A percentile compares a stretch with the other conserved stretches of the same genome.
phyloP scores from a whole-genome alignment of 1,140 invertebrate genomes.

The Hormaphis cornu region DNA sequence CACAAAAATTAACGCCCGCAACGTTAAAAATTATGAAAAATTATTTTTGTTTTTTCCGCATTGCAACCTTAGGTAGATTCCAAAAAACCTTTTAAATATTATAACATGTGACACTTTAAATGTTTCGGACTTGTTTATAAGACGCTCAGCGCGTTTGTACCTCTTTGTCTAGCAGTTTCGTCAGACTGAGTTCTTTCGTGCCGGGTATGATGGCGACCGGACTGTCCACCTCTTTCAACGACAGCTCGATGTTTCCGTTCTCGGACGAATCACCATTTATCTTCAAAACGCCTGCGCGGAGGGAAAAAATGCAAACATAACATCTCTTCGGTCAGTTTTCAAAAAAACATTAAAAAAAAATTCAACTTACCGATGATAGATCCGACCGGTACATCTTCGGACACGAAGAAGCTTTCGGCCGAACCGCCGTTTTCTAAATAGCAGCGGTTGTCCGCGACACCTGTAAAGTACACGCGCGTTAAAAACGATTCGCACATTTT shows the following conservation, averaged over 20 bases:
- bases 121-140: neutral
- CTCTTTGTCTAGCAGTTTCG: conserved; percentile 71
- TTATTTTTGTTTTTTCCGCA: too few species aligned
- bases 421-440: conserved; percentile 81
- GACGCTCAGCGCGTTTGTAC: conserved; percentile 32
- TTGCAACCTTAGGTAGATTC: too few species aligned
- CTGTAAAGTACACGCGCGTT: conserved; percentile 33
- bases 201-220: conserved; percentile 64
- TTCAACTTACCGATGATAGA: conserved; percentile 55
- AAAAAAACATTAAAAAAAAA: neutral
- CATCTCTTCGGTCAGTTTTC: neutral
- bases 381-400: conserved; percentile 70
- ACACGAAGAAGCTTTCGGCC: conserved; percentile 80
- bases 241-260: conserved; percentile 66
- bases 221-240: conserved; percentile 65
- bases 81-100: neutral
- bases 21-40: too few species aligned
- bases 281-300: conserved; percentile 55
- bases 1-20: too few species aligned
- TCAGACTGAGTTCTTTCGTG: conserved; percentile 71
- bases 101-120: neutral
- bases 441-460: conserved; percentile 61
- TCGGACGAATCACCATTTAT: conserved; percentile 69
- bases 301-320: conserved; percentile 9
- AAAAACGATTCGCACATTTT: too few species aligned